phyloP scores from a whole-genome alignment of 2,888 invertebrate genomes.

The Epinotia bilunana region DNA sequence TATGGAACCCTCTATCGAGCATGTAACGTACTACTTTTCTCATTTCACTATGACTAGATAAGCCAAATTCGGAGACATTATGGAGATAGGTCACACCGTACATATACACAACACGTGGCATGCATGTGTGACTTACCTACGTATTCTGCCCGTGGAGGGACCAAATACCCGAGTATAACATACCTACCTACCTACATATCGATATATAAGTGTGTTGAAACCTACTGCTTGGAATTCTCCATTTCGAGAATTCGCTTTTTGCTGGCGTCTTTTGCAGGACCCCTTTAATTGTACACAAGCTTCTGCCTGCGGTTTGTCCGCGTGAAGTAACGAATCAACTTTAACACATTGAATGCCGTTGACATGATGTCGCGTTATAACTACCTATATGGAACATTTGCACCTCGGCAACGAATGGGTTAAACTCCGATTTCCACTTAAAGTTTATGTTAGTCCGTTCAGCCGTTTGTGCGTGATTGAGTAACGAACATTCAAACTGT shows the following conservation, averaged over 20 bases:
- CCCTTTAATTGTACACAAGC: not conserved
- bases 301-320: no score
- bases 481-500: no score
- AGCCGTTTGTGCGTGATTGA: no score
- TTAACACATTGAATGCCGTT: no score
- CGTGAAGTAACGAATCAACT: no score
- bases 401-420: no score
- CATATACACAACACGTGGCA: not conserved
- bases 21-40: not conserved
- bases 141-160: not conserved
- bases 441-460: no score
- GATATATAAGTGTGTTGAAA: not conserved
- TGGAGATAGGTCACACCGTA: slow-evolving; percentile 2
- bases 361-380: no score
- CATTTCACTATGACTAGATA: slow-evolving; percentile 1
- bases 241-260: not conserved
- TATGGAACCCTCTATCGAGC: no score
- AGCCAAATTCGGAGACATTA: slow-evolving; percentile 8
- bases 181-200: not conserved
- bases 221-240: not conserved
- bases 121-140: not conserved
- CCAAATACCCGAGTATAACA: not conserved
- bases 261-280: not conserved
- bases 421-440: no score
- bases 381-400: no score